A percentile compares a stretch with the other conserved stretches of the same genome.
phyloP scores from a whole-genome alignment of 1,140 invertebrate species.

The Armadillidium nasatum region DNA sequence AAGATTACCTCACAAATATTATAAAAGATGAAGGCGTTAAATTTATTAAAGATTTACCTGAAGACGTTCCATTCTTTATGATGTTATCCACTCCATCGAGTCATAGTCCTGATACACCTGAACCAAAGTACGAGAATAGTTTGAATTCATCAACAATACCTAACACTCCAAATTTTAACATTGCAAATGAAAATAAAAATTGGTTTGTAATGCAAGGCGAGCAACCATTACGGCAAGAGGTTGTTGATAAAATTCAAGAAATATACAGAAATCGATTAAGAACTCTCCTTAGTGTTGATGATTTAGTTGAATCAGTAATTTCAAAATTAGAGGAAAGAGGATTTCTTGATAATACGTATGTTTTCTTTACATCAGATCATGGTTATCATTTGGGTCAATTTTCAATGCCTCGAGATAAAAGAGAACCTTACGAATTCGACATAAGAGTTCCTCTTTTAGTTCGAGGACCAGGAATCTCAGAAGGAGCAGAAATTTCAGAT shows the following conservation, averaged over 20 bases:
- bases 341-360: conserved; percentile 64
- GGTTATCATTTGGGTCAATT: conserved; percentile 77
- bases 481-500: conserved; percentile 51
- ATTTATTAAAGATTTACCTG: conserved; percentile 53
- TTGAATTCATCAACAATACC: conserved; percentile 58
- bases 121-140: conserved; percentile 62
- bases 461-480: conserved; percentile 63
- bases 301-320: conserved; percentile 66
- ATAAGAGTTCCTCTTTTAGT: conserved; percentile 74
- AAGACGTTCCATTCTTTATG: conserved; percentile 62
- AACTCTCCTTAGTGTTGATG: conserved; percentile 75
- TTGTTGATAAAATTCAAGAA: conserved; percentile 59
- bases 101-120: conserved; percentile 75
- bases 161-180: conserved; percentile 69
- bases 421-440: conserved; percentile 84
- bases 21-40: conserved; percentile 63
- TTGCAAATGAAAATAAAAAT: conserved; percentile 57
- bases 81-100: conserved; percentile 76
- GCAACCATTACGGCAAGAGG: conserved; percentile 55
- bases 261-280: conserved; percentile 67
- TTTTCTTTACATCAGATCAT: conserved; percentile 80
- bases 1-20: conserved; percentile 76
- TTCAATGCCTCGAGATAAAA: conserved; percentile 76
- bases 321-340: conserved; percentile 53
- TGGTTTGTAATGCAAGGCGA: conserved; percentile 68